phyloP scores from a whole-genome alignment of 2,113 vertebrate genomes.

The Steatornis caripensis region DNA sequence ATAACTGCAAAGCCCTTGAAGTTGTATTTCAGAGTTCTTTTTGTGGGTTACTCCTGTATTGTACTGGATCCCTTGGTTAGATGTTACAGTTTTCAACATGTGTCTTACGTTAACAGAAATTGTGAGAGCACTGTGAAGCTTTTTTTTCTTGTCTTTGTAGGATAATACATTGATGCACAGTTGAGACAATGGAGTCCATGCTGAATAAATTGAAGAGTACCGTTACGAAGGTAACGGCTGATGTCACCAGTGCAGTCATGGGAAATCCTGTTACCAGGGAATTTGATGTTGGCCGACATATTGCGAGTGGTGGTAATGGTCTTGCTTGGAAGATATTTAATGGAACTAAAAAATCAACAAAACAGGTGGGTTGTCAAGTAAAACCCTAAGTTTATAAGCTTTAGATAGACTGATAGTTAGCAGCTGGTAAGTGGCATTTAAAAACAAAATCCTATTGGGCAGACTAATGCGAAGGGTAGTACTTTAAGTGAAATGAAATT shows the following conservation, averaged over 20 bases:
- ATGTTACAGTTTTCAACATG: not conserved
- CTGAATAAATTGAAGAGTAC: slow-evolving; percentile 97
- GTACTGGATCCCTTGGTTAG: not conserved
- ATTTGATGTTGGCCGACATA: slow-evolving; percentile 94
- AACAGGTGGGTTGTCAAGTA: slow-evolving; percentile 82
- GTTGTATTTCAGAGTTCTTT: not conserved
- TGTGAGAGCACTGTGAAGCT: not conserved
- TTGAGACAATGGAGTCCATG: slow-evolving; percentile 93
- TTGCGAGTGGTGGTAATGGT: slow-evolving; percentile 92
- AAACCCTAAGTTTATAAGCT: not conserved
- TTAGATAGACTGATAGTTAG: not conserved
- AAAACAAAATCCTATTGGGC: not conserved
- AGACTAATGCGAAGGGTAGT: not conserved
- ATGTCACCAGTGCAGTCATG: slow-evolving; percentile 98
- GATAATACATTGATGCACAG: not conserved
- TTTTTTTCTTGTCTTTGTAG: slow-evolving; percentile 34
- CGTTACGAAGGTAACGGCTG: slow-evolving; percentile 96
- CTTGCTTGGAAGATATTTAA: slow-evolving; percentile 98
- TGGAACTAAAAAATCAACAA: slow-evolving; percentile 97
- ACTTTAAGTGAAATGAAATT: not conserved
- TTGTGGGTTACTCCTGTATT: not conserved
- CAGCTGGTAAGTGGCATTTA: not conserved
- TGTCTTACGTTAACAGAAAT: not conserved
- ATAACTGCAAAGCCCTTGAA: not conserved
- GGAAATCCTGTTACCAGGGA: slow-evolving; percentile 97